Conservation (phyloP, 2,113 vertebrate species). For the Odocoileus hemionus region DNA sequence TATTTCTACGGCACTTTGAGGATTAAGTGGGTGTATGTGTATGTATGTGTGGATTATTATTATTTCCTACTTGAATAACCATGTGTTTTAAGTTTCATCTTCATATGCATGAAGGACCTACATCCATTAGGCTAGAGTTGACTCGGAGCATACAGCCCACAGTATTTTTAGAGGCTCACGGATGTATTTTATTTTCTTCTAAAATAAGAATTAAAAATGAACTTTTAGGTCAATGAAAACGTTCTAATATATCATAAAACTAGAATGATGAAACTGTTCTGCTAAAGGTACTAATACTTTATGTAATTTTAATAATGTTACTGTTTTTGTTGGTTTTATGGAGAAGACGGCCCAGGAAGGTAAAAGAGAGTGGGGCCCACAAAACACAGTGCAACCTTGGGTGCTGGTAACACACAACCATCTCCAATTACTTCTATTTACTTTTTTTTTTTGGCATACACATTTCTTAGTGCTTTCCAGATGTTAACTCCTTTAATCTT, state of each 20-base stretch:
- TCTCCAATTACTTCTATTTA: neutral
- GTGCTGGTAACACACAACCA: neutral
- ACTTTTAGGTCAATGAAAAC: neutral
- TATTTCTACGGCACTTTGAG: neutral
- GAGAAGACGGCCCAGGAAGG: neutral
- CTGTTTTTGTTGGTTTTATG: neutral
- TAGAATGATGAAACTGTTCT: neutral
- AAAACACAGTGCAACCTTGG: neutral
- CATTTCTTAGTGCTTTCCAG: neutral
- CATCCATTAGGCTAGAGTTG: neutral
- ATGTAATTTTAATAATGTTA: neutral
- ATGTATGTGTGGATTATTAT: neutral
- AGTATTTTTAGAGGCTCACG: neutral
- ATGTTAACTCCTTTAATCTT: neutral
- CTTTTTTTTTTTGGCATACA: neutral
- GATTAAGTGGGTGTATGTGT: too few species aligned
- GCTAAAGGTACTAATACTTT: neutral
- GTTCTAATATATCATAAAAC: neutral
- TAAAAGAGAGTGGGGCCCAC: neutral
- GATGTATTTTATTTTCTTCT: neutral
- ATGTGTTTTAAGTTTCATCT: neutral
- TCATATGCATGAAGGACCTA: neutral
- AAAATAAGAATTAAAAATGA: neutral
- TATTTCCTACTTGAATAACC: neutral
- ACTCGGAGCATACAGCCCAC: neutral